A percentile compares a stretch with the other conserved stretches of the same genome.
These are phyloP conservation scores for Trichosurus vulpecula DNA, from an alignment of 2,797 vertebrate species.

Conservation along the genomic window DNA sequence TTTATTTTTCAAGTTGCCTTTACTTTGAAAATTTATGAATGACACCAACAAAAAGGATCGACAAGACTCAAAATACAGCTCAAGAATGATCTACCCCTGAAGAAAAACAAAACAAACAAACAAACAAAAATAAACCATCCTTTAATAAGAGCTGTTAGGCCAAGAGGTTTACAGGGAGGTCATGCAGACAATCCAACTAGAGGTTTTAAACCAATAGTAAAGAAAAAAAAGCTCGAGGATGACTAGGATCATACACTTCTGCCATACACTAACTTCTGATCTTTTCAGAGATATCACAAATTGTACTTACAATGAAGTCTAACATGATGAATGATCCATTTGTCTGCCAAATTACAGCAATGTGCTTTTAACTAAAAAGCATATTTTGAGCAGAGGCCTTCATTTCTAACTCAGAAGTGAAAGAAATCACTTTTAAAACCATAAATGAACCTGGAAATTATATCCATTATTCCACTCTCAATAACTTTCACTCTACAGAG, in stretches of 20 bases:
- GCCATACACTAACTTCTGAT: background rate
- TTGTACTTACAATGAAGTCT: background rate
- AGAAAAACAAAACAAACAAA: background rate
- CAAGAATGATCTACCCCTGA: background rate
- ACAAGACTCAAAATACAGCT: background rate
- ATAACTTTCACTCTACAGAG: background rate
- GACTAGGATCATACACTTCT: background rate
- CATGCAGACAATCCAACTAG: background rate
- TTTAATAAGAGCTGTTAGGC: background rate
- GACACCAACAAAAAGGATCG: background rate
- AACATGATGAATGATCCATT: background rate
- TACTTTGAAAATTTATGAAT: background rate
- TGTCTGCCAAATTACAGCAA: background rate
- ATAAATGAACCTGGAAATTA: background rate
- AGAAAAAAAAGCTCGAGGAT: background rate
- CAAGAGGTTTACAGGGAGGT: background rate
- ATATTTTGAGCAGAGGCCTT: background rate
- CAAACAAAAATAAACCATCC: background rate
- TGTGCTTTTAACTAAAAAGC: background rate
- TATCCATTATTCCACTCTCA: background rate
- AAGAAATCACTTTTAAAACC: conserved; percentile 28
- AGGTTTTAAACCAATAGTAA: background rate
- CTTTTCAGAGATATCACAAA: background rate
- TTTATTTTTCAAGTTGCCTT: background rate
- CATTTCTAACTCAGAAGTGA: background rate